These are phyloP conservation scores for Acleris literana DNA, from an alignment of 2,888 invertebrate species.

Conservation along the genomic window DNA sequence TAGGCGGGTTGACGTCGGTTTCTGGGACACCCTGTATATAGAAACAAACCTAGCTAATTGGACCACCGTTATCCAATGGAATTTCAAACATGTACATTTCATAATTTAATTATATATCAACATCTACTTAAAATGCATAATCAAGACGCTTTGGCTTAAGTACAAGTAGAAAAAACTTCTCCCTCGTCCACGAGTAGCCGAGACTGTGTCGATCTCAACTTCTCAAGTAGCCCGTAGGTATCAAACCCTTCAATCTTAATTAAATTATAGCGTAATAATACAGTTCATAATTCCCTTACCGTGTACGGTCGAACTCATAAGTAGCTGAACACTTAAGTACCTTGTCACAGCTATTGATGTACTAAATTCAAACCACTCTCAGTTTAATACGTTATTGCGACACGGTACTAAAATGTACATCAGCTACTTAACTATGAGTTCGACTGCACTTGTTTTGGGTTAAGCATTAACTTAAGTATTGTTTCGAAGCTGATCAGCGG, in stretches of 20 bases:
- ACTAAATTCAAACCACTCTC: no score
- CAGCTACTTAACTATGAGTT: no score
- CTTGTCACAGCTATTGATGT: no score
- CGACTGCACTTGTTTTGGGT: no score
- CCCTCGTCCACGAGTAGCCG: no score
- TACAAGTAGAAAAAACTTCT: background rate
- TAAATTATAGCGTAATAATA: constrained; percentile 36
- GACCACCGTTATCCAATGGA: constrained; percentile 1
- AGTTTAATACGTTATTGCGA: no score
- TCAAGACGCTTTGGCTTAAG: background rate
- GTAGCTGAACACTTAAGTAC: no score
- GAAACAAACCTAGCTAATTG: no score
- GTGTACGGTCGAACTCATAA: no score
- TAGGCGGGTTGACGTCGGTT: no score
- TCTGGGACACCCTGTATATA: no score
- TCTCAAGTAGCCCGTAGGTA: constrained; percentile 5
- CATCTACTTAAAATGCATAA: constrained; percentile 14
- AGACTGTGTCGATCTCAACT: background rate
- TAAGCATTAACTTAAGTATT: constrained; percentile 11
- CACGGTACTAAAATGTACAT: no score
- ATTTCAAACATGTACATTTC: constrained; percentile 11
- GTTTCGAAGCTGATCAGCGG: constrained; percentile 25
- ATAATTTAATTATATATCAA: background rate
- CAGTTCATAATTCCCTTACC: constrained; percentile 20
- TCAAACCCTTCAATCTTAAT: constrained; percentile 30